A percentile compares a stretch with the other conserved stretches of the same genome.
Evolutionary conservation across 2,113 vertebrate genomes (phyloP).

Genomic region (Eira barbara): DNA sequence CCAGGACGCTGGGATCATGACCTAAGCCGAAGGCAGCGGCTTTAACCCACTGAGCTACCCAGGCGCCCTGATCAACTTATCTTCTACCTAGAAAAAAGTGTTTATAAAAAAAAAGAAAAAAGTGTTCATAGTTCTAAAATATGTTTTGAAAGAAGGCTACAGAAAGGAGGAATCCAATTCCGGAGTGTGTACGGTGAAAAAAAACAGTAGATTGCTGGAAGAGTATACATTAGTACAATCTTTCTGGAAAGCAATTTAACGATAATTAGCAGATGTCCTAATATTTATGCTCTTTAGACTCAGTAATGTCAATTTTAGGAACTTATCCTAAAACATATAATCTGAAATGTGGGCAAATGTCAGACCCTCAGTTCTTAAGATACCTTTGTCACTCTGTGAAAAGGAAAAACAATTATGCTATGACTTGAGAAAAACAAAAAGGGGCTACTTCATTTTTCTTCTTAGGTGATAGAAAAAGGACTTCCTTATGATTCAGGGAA

Average conservation of each 20-base stretch:
- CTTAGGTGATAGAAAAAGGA: not conserved
- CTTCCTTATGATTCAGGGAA: not conserved
- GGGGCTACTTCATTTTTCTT: not conserved
- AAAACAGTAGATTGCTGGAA: not conserved
- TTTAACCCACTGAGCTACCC: too few relatives aligned
- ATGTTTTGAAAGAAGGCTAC: not conserved
- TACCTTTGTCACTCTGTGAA: not conserved
- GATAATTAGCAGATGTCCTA: not conserved
- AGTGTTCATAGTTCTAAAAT: not conserved
- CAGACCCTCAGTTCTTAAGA: not conserved
- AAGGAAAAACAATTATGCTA: not conserved
- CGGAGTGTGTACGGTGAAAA: not conserved
- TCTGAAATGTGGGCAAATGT: not conserved
- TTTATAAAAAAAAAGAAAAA: not conserved
- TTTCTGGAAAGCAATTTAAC: not conserved
- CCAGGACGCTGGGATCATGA: too few relatives aligned
- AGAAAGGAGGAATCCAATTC: not conserved
- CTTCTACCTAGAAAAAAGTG: not conserved
- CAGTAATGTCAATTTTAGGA: not conserved
- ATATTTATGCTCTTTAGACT: not conserved
- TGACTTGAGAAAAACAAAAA: constrained; percentile 14
- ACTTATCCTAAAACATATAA: not conserved
- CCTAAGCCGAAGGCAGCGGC: too few relatives aligned
- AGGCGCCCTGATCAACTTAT: not conserved
- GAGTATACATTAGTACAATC: not conserved